Evolutionary conservation across 2,113 vertebrate genomes (phyloP), one percentile per base, ranked within the genome.

Genomic region (Xerus inauris): DNA sequence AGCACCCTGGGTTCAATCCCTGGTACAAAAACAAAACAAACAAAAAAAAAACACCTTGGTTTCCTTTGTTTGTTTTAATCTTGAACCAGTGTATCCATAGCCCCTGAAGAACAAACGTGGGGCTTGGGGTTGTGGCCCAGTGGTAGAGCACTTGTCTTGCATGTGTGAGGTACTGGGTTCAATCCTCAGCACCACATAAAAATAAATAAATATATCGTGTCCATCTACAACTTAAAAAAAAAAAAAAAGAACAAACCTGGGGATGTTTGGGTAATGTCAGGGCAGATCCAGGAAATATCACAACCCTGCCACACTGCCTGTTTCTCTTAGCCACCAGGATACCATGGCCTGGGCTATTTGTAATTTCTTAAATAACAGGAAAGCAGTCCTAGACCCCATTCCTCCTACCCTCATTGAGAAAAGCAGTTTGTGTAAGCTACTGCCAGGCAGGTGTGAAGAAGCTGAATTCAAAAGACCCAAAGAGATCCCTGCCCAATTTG

Each of bases 201-300:
- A n/a, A n/a, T n/a, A n/a, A n/a, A n/a, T n/a, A n/a, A n/a, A n/a
- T n/a, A n/a, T n/a, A n/a, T n/a, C n/a, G n/a, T n/a, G n/a, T n/a
- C n/a, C n/a, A n/a, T n/a, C n/a, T n/a, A n/a, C n/a, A n/a, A n/a
- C n/a, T n/a, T n/a, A n/a, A n/a, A n/a, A n/a, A n/a, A n/a, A n/a
- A n/a, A n/a, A n/a, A n/a, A n/a, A n/a, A 93, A 93, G 76, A 82
- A 83, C n/a, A 64, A 95, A 82, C 22, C 1, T 30, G 54, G 54
- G 54, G 20, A 57, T 57, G 76, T 22, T 24, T 57, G 20, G 22
- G 28, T 3, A 89, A 45, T 1, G 38, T 13, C n/a, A 65, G 26
- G 72, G 11, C 20, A 10, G 49, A 54, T 16, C 6, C 42, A 62
- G 22, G 19, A 81, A 62, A 72, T 28, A 62, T 8, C 9, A 24